phyloP scores from a whole-genome alignment of 2,113 vertebrate species.

The Crocuta crocuta region DNA sequence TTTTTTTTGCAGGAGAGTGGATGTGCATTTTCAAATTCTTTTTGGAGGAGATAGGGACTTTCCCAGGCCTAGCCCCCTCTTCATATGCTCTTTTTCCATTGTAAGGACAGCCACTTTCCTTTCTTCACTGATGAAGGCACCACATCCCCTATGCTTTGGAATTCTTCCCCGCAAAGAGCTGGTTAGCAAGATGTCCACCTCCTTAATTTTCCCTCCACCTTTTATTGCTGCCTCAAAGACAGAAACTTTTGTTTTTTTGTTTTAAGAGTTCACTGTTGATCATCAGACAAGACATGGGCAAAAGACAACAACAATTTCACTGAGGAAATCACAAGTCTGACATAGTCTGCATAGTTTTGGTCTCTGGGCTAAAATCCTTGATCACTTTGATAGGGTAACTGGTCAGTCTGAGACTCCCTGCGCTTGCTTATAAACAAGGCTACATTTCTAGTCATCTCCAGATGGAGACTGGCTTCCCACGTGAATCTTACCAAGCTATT shows the following conservation, averaged over 20 bases:
- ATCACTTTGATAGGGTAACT: rapidly evolving
- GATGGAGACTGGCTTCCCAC: not conserved
- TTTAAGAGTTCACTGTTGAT: not conserved
- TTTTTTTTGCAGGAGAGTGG: not conserved
- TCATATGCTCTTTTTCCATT: not conserved
- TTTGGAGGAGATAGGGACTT: not conserved
- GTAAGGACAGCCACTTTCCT: not conserved
- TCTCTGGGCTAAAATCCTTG: not conserved
- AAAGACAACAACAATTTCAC: not conserved
- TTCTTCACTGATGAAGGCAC: not conserved
- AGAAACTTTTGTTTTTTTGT: not conserved
- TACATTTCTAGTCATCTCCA: not conserved
- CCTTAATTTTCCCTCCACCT: not conserved
- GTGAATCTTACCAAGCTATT: not conserved
- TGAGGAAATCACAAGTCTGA: not conserved
- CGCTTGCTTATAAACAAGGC: not conserved
- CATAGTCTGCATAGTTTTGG: not conserved
- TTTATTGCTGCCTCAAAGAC: not conserved
- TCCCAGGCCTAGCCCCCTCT: not conserved
- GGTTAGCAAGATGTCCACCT: not conserved
- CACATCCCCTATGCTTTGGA: not conserved
- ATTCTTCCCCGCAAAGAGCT: not conserved
- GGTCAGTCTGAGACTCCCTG: not conserved
- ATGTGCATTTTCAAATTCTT: not conserved
- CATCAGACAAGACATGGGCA: not conserved